phyloP scores from a whole-genome alignment of 1,140 invertebrate species.

The Euura lappo region DNA sequence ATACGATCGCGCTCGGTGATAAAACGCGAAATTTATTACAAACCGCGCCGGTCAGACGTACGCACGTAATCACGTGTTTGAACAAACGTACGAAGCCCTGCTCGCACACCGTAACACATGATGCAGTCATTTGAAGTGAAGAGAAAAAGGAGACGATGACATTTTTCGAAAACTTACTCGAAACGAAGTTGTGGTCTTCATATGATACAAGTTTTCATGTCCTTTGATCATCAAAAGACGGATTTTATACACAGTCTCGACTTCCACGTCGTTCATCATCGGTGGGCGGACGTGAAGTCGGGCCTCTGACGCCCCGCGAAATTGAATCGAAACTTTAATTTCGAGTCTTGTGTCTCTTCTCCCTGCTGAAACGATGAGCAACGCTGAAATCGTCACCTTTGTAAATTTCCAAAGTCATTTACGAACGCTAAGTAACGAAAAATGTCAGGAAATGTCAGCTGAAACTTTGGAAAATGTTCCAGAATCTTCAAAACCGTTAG shows the following conservation, averaged over 20 bases:
- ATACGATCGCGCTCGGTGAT: slow-evolving; percentile 48
- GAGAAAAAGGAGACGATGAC: too few relatives aligned
- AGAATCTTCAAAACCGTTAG: too few relatives aligned
- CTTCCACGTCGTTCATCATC: slow-evolving; percentile 53
- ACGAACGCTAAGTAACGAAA: too few relatives aligned
- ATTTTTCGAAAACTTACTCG: too few relatives aligned
- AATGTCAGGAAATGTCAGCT: too few relatives aligned
- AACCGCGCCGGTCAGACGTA: slow-evolving; percentile 24
- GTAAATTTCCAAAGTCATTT: slow-evolving; percentile 51
- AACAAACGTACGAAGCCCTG: too few relatives aligned
- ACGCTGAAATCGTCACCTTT: slow-evolving; percentile 60
- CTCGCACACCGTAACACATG: too few relatives aligned
- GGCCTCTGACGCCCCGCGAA: slow-evolving; percentile 55
- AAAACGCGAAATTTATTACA: slow-evolving; percentile 46
- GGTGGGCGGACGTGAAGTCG: slow-evolving; percentile 59
- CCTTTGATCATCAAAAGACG: too few relatives aligned
- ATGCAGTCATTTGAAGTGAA: too few relatives aligned
- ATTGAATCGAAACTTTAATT: slow-evolving; percentile 57
- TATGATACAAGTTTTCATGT: too few relatives aligned
- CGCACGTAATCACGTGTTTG: background rate
- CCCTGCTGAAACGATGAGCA: slow-evolving; percentile 36
- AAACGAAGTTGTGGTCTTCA: too few relatives aligned
- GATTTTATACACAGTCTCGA: too few relatives aligned
- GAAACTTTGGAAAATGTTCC: background rate
- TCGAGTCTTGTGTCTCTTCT: slow-evolving; percentile 33